A percentile compares a stretch with the other conserved stretches of the same genome.
Conservation (phyloP, 2,113 vertebrate genomes). For the Dissostichus mawsoni region DNA sequence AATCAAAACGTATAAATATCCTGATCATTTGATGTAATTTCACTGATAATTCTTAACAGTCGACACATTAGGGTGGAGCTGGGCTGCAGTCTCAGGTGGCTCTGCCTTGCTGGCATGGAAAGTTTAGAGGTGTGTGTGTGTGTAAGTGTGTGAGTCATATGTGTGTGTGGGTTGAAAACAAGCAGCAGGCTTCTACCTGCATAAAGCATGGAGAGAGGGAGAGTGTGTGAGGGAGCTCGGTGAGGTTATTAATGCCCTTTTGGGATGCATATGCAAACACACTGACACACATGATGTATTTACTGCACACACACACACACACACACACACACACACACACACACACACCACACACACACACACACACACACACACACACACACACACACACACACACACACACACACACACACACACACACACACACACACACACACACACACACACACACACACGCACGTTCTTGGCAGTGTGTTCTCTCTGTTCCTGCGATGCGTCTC, state of each 20-base stretch:
- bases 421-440: too few species aligned
- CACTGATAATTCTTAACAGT: slow-evolving; percentile 39
- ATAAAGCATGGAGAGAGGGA: not conserved
- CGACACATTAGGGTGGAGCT: slow-evolving; percentile 32
- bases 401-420: too few species aligned
- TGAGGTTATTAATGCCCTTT: slow-evolving; percentile 28
- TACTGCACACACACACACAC: slow-evolving; percentile 10
- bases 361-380: too few species aligned
- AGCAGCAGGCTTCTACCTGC: slow-evolving; percentile 68
- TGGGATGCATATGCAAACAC: slow-evolving; percentile 37
- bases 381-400: too few species aligned
- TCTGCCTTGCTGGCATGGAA: slow-evolving; percentile 49
- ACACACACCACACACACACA: too few species aligned
- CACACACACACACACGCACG: too few species aligned
- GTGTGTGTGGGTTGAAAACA: slow-evolving; percentile 22
- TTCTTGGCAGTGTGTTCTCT: not conserved
- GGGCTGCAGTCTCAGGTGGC: slow-evolving; percentile 17
- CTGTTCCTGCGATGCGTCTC: not conserved
- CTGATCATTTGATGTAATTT: slow-evolving; percentile 41
- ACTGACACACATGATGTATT: not conserved
- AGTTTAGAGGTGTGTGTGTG: slow-evolving; percentile 44
- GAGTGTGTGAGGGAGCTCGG: slow-evolving; percentile 6
- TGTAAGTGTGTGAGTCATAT: too few species aligned
- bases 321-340: too few species aligned
- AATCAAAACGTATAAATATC: slow-evolving; percentile 16